phyloP scores from a whole-genome alignment of 2,797 vertebrate species.

The Smutsia temminckii region DNA sequence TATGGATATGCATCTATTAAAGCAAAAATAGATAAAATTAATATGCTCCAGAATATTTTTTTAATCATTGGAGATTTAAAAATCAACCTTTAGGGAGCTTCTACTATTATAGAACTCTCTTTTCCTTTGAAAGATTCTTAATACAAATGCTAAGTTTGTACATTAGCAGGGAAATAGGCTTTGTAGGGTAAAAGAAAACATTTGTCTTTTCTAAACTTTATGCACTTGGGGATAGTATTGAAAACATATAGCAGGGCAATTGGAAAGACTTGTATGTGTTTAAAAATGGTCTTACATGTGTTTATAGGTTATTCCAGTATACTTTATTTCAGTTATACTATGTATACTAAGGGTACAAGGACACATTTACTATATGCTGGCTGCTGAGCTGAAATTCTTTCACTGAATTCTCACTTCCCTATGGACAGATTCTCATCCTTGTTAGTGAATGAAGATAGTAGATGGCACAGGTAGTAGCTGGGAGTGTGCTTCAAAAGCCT shows the following conservation, averaged over 20 bases:
- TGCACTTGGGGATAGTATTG: neutral
- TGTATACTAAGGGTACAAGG: neutral
- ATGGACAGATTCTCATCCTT: neutral
- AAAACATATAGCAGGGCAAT: slow-evolving; percentile 24
- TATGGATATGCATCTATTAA: neutral
- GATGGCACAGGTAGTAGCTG: neutral
- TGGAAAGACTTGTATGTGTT: neutral
- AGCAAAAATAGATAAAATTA: neutral
- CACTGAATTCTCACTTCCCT: neutral
- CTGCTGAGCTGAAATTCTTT: neutral
- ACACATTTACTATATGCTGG: neutral
- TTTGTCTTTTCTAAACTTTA: slow-evolving; percentile 12
- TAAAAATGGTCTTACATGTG: slow-evolving; percentile 26
- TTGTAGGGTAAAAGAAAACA: neutral
- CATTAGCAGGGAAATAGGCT: neutral
- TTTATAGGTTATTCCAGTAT: neutral
- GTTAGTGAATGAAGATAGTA: neutral
- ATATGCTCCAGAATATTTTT: neutral
- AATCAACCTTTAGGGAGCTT: neutral
- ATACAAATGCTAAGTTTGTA: neutral
- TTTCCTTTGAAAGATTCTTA: slow-evolving; percentile 45
- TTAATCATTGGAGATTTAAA: slow-evolving; percentile 15
- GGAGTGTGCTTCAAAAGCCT: neutral
- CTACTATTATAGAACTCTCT: neutral
- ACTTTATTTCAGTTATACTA: too few species aligned